Base-by-base conservation (phyloP, 2,797 vertebrate genomes). In the Enteromius argenteus region DNA sequence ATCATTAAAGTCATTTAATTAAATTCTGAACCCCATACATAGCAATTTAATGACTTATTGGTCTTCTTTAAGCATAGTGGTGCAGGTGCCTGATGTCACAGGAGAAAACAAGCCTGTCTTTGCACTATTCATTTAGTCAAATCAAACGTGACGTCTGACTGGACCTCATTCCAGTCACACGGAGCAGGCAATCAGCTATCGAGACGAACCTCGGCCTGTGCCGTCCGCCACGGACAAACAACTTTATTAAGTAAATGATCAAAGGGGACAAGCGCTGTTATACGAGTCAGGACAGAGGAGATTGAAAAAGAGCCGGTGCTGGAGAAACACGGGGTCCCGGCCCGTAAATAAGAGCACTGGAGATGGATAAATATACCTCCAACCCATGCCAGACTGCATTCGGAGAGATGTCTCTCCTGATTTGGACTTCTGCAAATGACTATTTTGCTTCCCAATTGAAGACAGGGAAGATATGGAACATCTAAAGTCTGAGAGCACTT, bases 141-240 rank as follows among this genome's bases (percentile, higher is more conserved):
- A 94, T 94, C 92, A 94, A 93, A 94, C 71, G 89, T 93, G 94
- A 92, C 94, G 92, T 88, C 86, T 88, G 89, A 90, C 90, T 89
- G 83, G 74, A 90, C 88, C 89, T 87, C 86, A 79, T 87, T 64
- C 72, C 87, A 76, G 53, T 79, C 73, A 15, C 85, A 78, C 23
- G 21, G 76, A 75, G 37, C 72, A 79, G 73, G 85, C 85, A 88
- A 89, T 88, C 88, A 89, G 87, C 23, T 30, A 37, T 30, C 37
- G 79, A 84, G 69, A 73, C 51, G 7, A 73, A 62, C 46, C 80
- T 79, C 84, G 21, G 85, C 72, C 80, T 49, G 5, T 68, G 68
- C 81, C 83, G 42, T 83, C 80, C 42, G 42, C 85, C 84, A 78
- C 37, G 49, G 73, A 77, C 78, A 84, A 64, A 72, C 87, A 35